phyloP scores from a whole-genome alignment of 2,797 vertebrate genomes.

The Pygocentrus nattereri region DNA sequence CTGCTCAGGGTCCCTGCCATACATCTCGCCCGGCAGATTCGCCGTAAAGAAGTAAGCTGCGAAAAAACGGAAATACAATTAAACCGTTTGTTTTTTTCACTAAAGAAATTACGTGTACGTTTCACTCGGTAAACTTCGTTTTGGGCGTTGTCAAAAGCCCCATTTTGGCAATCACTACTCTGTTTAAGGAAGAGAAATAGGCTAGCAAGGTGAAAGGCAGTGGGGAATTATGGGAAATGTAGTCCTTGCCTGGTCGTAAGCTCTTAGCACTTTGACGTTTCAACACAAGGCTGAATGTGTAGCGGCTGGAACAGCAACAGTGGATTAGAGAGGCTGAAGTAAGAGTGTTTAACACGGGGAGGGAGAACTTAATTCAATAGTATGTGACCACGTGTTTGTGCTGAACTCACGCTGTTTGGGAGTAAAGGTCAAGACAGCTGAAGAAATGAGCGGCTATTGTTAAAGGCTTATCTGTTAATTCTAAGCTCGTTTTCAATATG shows the following conservation, averaged over 20 bases:
- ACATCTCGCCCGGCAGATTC: constrained; percentile 79
- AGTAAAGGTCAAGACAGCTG: constrained; percentile 30
- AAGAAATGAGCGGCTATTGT: constrained; percentile 35
- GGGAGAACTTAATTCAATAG: neutral
- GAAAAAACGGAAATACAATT: neutral
- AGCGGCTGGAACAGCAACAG: neutral
- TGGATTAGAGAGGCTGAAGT: neutral
- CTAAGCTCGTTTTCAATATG: neutral
- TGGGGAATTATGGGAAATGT: constrained; percentile 54
- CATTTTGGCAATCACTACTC: neutral
- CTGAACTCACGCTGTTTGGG: neutral
- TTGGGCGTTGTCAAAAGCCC: neutral
- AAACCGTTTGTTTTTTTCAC: neutral
- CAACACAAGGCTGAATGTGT: neutral
- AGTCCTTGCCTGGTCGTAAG: constrained; percentile 13
- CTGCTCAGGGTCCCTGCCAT: constrained; percentile 72
- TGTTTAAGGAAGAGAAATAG: constrained; percentile 17
- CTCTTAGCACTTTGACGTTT: neutral
- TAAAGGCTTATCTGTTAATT: constrained; percentile 11
- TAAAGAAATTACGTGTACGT: neutral
- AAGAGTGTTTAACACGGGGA: neutral
- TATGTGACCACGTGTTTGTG: neutral
- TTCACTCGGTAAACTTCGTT: neutral
- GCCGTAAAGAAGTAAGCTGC: constrained; percentile 76
- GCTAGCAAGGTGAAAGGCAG: constrained; percentile 21